Evolutionary conservation across 2,113 vertebrate genomes (phyloP).

Genomic region (Lamprotornis superbus): DNA sequence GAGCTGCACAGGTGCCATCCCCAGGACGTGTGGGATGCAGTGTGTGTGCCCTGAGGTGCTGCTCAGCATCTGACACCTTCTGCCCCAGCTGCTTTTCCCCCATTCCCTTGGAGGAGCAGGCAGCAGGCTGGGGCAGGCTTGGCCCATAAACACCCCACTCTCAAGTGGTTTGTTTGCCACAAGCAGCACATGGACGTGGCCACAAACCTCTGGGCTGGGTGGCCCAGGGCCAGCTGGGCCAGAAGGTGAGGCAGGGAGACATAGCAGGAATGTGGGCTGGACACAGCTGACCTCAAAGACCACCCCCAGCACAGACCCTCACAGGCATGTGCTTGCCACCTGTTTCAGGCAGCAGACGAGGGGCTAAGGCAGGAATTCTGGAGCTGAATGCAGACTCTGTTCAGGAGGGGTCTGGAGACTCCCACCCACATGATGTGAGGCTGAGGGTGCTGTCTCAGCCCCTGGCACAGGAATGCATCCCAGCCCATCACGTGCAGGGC

Average conservation of each 20-base stretch:
- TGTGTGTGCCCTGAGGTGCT: accelerated
- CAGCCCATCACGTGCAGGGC: not conserved
- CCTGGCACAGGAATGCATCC: not conserved
- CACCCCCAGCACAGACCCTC: not conserved
- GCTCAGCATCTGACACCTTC: accelerated
- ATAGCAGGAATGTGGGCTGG: not conserved
- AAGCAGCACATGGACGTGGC: accelerated
- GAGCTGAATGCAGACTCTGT: slow-evolving; percentile 38
- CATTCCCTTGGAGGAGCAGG: accelerated
- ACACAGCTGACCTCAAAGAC: slow-evolving; percentile 8
- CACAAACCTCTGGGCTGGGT: not conserved
- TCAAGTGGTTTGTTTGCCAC: not conserved
- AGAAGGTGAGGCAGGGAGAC: not conserved
- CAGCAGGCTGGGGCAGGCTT: not conserved
- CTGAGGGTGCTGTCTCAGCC: not conserved
- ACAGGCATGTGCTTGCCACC: slow-evolving; percentile 40
- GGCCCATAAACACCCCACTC: not conserved
- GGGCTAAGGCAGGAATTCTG: slow-evolving; percentile 32
- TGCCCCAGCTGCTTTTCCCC: not conserved
- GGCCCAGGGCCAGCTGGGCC: not conserved
- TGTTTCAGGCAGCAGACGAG: not conserved
- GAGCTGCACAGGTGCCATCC: accelerated
- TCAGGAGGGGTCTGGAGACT: not conserved
- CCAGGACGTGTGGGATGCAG: accelerated
- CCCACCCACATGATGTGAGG: not conserved